Conservation (phyloP, 2,888 invertebrate genomes). For the Microctonus hyperodae region DNA sequence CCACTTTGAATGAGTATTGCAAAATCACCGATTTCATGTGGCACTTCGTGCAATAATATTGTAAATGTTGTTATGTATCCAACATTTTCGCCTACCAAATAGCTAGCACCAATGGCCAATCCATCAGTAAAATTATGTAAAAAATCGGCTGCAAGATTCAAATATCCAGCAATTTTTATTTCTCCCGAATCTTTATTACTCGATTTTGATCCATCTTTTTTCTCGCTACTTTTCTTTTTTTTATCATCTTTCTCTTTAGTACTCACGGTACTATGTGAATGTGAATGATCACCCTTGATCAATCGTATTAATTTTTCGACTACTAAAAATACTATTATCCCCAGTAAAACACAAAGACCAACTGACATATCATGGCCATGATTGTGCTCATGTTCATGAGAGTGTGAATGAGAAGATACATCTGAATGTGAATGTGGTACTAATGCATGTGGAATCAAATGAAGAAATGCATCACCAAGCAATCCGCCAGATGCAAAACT, state of each 20-base stretch:
- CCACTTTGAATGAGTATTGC: conserved; percentile 98
- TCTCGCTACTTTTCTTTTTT: conserved; percentile 31
- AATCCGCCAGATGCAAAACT: conserved; percentile 96
- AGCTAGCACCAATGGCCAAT: conserved; percentile 97
- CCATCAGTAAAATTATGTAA: conserved; percentile 99
- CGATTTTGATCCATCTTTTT: conserved; percentile 22
- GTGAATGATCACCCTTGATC: conserved; percentile 79
- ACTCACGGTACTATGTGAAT: conserved; percentile 58
- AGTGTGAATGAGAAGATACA: conserved; percentile 61
- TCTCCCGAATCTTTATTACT: conserved; percentile 63
- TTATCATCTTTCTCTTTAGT: conserved; percentile 42
- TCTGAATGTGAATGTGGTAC: conserved; percentile 66
- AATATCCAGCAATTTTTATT: conserved; percentile 88
- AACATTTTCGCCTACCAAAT: conserved; percentile 86
- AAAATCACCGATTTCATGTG: conserved; percentile 99
- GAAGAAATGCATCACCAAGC: conserved; percentile 97
- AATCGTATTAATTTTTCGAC: conserved; percentile 93
- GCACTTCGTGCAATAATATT: conserved; percentile 97
- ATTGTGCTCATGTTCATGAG: conserved; percentile 62
- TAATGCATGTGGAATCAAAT: conserved; percentile 96
- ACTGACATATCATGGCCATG: conserved; percentile 81
- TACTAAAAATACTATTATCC: conserved; percentile 89
- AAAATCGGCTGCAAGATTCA: conserved; percentile 98
- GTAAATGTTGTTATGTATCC: conserved; percentile 93
- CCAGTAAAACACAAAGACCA: conserved; percentile 93